Conservation (phyloP, 2,888 invertebrate species). For the Caenorhabditis plicata region DNA sequence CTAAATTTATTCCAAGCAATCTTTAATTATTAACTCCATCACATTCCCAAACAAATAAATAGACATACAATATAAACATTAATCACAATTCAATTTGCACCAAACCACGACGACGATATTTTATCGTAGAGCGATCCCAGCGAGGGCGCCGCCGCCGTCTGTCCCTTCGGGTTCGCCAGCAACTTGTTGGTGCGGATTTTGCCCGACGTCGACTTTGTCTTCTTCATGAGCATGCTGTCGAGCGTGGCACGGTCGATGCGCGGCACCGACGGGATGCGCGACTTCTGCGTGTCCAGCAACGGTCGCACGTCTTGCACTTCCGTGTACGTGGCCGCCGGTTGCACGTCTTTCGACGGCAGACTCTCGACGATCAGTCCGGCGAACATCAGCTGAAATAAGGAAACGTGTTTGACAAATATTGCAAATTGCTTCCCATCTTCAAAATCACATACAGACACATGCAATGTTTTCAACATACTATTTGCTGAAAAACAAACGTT, state of each 20-base stretch:
- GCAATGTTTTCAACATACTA: not conserved
- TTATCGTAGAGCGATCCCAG: constrained; percentile 44
- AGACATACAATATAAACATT: not conserved
- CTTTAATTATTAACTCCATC: not conserved
- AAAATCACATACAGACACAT: not conserved
- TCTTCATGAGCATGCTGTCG: constrained; percentile 39
- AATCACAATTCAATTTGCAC: constrained; percentile 6
- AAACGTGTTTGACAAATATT: too few species aligned
- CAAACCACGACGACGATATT: constrained; percentile 45
- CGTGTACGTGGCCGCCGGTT: constrained; percentile 25
- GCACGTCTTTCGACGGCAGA: constrained; percentile 32
- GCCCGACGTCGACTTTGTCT: constrained; percentile 23
- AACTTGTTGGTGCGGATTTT: too few species aligned
- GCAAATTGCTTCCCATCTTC: not conserved
- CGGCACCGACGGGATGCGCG: constrained; percentile 35
- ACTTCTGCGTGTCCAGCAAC: constrained; percentile 32
- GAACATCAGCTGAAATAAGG: constrained; percentile 24
- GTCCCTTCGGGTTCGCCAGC: constrained; percentile 37
- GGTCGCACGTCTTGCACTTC: constrained; percentile 31
- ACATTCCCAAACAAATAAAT: not conserved
- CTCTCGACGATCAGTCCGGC: constrained; percentile 30
- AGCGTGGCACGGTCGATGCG: constrained; percentile 30
- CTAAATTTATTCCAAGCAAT: not conserved
- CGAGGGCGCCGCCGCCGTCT: constrained; percentile 28
- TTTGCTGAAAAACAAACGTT: constrained; percentile 1